Evolutionary conservation across 2,888 invertebrate species (phyloP), one percentile per base, ranked within the genome.

Genomic region (Lordiphosa fenestrarum): DNA sequence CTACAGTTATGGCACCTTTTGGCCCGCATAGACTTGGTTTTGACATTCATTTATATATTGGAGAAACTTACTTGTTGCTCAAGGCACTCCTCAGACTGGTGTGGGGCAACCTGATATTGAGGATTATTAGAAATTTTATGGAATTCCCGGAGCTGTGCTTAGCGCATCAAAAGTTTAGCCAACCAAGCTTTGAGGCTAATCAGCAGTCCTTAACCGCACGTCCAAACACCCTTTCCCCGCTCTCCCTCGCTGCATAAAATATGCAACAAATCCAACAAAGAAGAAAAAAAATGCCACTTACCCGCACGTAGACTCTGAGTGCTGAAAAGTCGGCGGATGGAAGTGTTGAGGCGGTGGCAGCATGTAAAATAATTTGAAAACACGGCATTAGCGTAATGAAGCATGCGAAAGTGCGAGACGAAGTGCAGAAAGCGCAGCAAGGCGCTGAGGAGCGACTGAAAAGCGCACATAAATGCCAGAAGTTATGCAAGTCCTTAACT

Each of bases 321-420:
- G 6, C 3, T 40, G 2, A 19, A 9, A n/a, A n/a, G 33, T 44
- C 9, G 44, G 7, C 30, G 42, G n/a, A 37, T 35, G 15, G 2
- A 33, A 33, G 44, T 25, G 44, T 44, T 44, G 10, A 15, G n/a
- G 13, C 15, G 19, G 30, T 44, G 53, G 52, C 64, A 59, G 48
- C 69, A 67, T 78, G 72, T 83, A 67, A 71, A 85, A 85, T 81
- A 84, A 87, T 88, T 87, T 84, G 81, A 87, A 86, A 88, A 83
- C 85, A 84, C 69, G 74, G 78, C 87, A 88, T 88, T 88, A 88
- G 85, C 84, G 85, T 88, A 88, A 88, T 88, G 89, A 88, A 88
- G 85, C 89, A 88, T 88, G 82, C 76, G 77, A 76, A 69, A 70
- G 71, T 66, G 71, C 66, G 56, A 57, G 46, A 46, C 53, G 53